Conservation (phyloP, 2,888 invertebrate species). For the Asteroscopus sphinx region DNA sequence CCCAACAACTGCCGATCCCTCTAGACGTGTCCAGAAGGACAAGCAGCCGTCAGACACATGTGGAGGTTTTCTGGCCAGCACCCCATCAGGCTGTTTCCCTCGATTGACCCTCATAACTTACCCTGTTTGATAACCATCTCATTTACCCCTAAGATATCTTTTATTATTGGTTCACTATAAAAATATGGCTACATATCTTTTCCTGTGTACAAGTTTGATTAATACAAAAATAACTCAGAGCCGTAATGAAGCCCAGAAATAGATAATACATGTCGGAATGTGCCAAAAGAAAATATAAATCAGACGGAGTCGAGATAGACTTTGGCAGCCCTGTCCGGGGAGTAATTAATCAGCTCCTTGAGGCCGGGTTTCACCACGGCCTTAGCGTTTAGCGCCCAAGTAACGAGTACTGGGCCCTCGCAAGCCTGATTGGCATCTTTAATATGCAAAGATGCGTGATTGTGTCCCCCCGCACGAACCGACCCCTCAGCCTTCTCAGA, state of each 20-base stretch:
- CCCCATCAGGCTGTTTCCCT: conserved; percentile 15
- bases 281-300: conserved; percentile 50
- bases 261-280: conserved; percentile 37
- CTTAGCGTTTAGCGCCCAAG: conserved; percentile 66
- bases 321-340: conserved; percentile 57
- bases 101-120: conserved; percentile 43
- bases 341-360: conserved; percentile 76
- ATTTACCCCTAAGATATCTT: conserved; percentile 13
- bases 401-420: conserved; percentile 68
- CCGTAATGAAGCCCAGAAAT: conserved; percentile 38
- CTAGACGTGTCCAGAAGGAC: too few species aligned
- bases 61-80: too few species aligned
- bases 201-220: conserved; percentile 25
- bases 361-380: conserved; percentile 38
- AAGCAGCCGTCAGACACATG: too few species aligned
- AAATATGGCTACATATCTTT: conserved; percentile 14
- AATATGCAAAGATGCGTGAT: conserved; percentile 72
- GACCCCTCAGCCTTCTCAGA: conserved; percentile 14
- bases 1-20: too few species aligned
- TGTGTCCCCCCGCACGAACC: conserved; percentile 5
- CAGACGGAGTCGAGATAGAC: conserved; percentile 45
- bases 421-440: conserved; percentile 75
- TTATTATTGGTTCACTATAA: conserved; percentile 2
- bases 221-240: conserved; percentile 27
- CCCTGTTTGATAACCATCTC: conserved; percentile 36